Evolutionary conservation across 2,888 invertebrate genomes (phyloP), one percentile per base, ranked within the genome.

Genomic region (Drosophila bunnanda): DNA sequence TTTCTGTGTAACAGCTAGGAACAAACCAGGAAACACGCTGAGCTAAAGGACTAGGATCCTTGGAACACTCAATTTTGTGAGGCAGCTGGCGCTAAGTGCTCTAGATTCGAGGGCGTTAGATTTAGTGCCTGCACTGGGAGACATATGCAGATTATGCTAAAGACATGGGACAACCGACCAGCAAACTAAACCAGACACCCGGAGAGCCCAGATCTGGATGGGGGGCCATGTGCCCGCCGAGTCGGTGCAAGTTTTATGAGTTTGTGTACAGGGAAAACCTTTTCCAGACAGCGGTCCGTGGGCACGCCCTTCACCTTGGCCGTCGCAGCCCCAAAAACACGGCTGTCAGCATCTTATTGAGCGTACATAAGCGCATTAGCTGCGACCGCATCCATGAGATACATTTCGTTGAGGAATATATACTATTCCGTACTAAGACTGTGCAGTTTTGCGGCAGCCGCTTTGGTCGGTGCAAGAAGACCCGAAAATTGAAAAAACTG

Each of bases 311-410:
- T 82, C 66, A 76, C 84, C 82, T 82, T 85, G 79, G 64, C 67
- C 61, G 78, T 61, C 72, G 20, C 39, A 39, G 17, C 39, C 57
- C 77, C 75, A 43, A 78, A 65, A 56, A 65, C 53, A 75, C 68
- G 77, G 65, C 82, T 85, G 83, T 88, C 86, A 88, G 78, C 88
- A 74, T 85, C 85, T 84, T 80, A 84, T 88, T 88, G 86, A 85
- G 88, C 86, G 75, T 65, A 69, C 75, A 77, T 85, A 88, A 85
- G 76, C 85, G 71, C 81, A 88, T 85, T 88, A 85, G 88, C 79
- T 85, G 85, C 85, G 84, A 81, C 81, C 78, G 59, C 61, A 79
- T 76, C 64, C 46, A 69, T 69, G 48, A 50, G 56, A 52, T 56
- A 56, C 73, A 54, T 39, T 64, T 58, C 50, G 50, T 57, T 25